These are phyloP conservation scores for Macrocentrus cingulum DNA, from an alignment of 1,140 invertebrate species.

Conservation along the genomic window DNA sequence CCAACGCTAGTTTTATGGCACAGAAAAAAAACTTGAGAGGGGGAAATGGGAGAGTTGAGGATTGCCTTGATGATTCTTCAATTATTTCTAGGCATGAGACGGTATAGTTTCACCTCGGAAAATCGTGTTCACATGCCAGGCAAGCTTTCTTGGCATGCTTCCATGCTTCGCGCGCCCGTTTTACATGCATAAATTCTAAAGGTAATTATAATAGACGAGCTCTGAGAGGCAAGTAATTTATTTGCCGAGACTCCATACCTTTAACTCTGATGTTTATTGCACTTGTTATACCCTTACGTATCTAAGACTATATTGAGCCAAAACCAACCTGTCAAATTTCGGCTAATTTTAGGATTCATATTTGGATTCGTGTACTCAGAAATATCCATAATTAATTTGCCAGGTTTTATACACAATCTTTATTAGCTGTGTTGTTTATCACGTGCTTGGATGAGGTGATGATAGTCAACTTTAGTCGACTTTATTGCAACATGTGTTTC, in stretches of 20 bases:
- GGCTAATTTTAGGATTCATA: conserved; percentile 5
- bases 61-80: conserved; percentile 18
- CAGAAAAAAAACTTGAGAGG: not conserved
- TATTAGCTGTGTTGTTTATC: not conserved
- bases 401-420: too few species aligned
- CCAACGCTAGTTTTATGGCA: conserved; percentile 1
- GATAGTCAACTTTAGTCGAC: not conserved
- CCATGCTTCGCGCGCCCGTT: conserved; percentile 36
- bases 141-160: conserved; percentile 23
- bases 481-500: not conserved
- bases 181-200: conserved; percentile 38
- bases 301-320: conserved; percentile 2
- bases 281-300: not conserved
- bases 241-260: conserved; percentile 5
- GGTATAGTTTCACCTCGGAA: conserved; percentile 4
- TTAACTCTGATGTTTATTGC: conserved; percentile 3
- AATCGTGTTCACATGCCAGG: conserved; percentile 20
- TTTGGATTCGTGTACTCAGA: not conserved
- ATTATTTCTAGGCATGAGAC: conserved; percentile 25
- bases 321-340: conserved; percentile 3
- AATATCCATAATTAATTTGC: too few species aligned
- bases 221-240: conserved; percentile 19
- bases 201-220: conserved; percentile 34
- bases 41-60: not conserved
- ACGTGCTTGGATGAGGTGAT: not conserved